Base-by-base conservation (phyloP, 2,888 invertebrate genomes). In the Rutpela maculata region DNA sequence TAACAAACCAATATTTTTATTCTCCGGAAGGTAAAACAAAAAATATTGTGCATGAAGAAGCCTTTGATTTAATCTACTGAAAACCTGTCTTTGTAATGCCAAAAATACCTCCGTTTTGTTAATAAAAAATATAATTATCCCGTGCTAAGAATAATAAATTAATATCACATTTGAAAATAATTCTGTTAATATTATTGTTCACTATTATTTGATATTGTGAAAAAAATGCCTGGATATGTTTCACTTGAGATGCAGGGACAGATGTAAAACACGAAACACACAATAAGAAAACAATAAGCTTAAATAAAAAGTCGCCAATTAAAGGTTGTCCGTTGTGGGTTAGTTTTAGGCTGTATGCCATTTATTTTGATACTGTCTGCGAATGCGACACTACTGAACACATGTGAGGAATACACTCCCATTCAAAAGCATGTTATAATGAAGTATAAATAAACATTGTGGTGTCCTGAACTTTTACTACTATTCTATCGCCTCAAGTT, bases 301-400 rank as follows among this genome's bases (percentile, higher is more conserved):
- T 67, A 60, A 74, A 74, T 19, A 68, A 74, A 68, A 31, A 74
- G 60, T 26, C 43, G 38, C 22, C 68, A 69, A 69, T 69, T 69
- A 69, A 57, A 57, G 57, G 57, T 69, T 69, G 69, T 35, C 69
- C 19, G 55, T 59, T 69, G n/a, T 22, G 55, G 19, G 43, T 65
- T 43, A 11, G 68, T 62, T 74, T 74, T 74, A 18, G 68, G 68
- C 67, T 17, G 59, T 67, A 66, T 56, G 62, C 59, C 59, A 74
- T 78, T 78, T 78, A 78, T 78, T 77, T 67, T 74, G 67, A 69
- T 60, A 17, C 62, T 7, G 75, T 75, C 71, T 78, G 72, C 69
- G 69, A 69, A 69, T 69, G 69, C 35, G 69, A 69, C 57, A 22
- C 69, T 68, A 57, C 38, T 35, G 35, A 31, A 56, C 35, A 38